Evolutionary conservation across 2,797 vertebrate genomes (phyloP).

Genomic region (Megalops cyprinoides): DNA sequence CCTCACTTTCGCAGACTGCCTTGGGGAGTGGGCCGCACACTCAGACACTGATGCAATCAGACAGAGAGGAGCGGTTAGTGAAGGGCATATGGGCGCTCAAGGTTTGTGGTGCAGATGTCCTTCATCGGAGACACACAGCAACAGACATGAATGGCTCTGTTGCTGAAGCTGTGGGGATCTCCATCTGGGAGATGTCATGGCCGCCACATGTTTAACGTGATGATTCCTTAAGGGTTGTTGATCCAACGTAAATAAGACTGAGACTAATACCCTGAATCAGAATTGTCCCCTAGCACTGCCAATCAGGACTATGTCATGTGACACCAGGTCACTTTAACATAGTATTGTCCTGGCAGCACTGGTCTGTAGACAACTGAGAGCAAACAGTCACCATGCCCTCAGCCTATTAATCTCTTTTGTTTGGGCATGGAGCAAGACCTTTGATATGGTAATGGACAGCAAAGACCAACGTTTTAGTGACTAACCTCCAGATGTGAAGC

Average conservation of each 20-base stretch:
- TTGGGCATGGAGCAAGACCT: neutral
- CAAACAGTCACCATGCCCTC: neutral
- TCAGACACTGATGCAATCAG: neutral
- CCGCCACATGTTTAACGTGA: neutral
- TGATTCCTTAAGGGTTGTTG: neutral
- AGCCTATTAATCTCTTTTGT: neutral
- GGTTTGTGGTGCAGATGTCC: neutral
- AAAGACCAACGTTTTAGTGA: too few species aligned
- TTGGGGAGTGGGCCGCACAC: neutral
- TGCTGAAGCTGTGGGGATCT: neutral
- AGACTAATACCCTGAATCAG: neutral
- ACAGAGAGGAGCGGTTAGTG: neutral
- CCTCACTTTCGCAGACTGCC: neutral
- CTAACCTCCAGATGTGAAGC: neutral
- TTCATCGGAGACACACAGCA: neutral
- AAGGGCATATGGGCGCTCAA: neutral
- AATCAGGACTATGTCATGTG: too few species aligned
- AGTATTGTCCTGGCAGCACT: neutral
- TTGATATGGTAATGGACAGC: too few species aligned
- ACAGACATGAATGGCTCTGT: neutral
- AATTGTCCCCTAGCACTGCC: neutral
- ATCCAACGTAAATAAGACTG: neutral
- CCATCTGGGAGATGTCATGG: neutral
- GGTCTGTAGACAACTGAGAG: neutral
- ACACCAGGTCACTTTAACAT: neutral